phyloP scores from a whole-genome alignment of 2,797 vertebrate genomes.

The Argentina silus region DNA sequence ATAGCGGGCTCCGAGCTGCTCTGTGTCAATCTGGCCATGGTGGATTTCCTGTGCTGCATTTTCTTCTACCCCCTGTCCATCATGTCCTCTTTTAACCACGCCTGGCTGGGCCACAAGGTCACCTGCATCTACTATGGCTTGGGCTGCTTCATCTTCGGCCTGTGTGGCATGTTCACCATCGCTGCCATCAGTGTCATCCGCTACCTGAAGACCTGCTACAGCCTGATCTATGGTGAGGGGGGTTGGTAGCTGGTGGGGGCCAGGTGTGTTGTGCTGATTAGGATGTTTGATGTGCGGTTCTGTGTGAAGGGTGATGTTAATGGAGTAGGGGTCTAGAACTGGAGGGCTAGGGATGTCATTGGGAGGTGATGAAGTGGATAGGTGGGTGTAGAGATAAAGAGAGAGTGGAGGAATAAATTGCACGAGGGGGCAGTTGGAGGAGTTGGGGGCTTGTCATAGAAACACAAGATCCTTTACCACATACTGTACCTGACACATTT shows the following conservation, averaged over 20 bases:
- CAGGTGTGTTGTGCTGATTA: too few species aligned
- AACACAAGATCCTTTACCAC: too few species aligned
- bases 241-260: too few species aligned
- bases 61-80: conserved; percentile 76
- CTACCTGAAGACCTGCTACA: conserved; percentile 72
- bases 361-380: too few species aligned
- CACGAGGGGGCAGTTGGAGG: too few species aligned
- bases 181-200: conserved; percentile 70
- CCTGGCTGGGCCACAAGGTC: conserved; percentile 61
- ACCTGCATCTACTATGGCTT: conserved; percentile 74
- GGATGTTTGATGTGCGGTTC: background rate
- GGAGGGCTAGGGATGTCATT: too few species aligned
- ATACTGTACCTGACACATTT: too few species aligned
- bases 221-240: conserved; percentile 55
- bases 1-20: conserved; percentile 69
- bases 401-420: background rate
- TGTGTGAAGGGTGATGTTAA: background rate
- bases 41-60: conserved; percentile 72
- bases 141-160: conserved; percentile 71
- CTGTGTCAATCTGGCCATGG: conserved; percentile 73
- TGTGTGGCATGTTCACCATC: conserved; percentile 76
- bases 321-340: too few species aligned
- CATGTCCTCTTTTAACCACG: conserved; percentile 69
- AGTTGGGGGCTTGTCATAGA: too few species aligned
- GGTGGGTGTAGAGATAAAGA: too few species aligned